Percentiles rank a stretch among this genome's conserved stretches.
These are phyloP conservation scores for Hybognathus amarus DNA, from an alignment of 2,797 vertebrate genomes.

Conservation along the genomic window DNA sequence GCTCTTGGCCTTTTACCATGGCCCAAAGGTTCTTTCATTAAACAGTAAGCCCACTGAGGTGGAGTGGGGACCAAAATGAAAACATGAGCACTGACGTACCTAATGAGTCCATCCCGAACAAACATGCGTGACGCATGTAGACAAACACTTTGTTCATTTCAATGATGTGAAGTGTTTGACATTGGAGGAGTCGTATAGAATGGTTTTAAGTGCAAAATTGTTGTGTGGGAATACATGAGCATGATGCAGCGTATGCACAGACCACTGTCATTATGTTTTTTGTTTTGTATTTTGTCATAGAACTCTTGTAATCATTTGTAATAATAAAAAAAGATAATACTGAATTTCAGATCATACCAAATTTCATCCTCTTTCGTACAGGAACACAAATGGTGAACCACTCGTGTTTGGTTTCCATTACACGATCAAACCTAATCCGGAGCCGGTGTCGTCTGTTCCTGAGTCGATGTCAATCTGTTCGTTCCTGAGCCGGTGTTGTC, in stretches of 20 bases:
- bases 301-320: background rate
- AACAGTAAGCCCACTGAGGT: constrained; percentile 37
- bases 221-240: constrained; percentile 10
- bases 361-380: too few relatives aligned
- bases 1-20: constrained; percentile 53
- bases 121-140: background rate
- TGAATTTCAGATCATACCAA: background rate
- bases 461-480: too few relatives aligned
- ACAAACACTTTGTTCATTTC: background rate
- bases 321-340: background rate
- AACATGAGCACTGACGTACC: constrained; percentile 1
- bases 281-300: background rate
- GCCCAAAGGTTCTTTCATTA: constrained; percentile 48
- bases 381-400: too few relatives aligned
- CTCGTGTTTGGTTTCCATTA: too few relatives aligned
- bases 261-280: background rate
- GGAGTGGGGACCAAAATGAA: background rate
- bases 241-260: background rate
- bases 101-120: background rate
- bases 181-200: background rate
- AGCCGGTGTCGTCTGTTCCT: too few relatives aligned
- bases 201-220: background rate
- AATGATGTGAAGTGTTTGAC: background rate
- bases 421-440: too few relatives aligned
- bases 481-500: too few relatives aligned